Base-by-base conservation (phyloP, 92 coral and sea anemone genomes). In the Paramuricea clavata region DNA sequence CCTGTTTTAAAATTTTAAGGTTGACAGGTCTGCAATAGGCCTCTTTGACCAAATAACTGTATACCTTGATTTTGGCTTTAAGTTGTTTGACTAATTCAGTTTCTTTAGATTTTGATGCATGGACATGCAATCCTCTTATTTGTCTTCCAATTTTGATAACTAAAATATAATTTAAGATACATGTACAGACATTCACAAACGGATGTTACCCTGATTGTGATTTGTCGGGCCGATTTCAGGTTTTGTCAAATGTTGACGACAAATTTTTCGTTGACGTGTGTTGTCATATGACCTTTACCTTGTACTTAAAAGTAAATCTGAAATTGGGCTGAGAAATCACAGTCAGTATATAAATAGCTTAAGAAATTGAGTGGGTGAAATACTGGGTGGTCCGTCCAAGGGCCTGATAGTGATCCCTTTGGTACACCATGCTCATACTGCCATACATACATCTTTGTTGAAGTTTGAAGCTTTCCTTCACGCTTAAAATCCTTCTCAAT, bases 31-130 rank as follows among this genome's bases (percentile, higher is more conserved):
- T n/a, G n/a, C n/a, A n/a, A n/a, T n/a, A n/a, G n/a, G n/a, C n/a
- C n/a, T n/a, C n/a, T n/a, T n/a, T n/a, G n/a, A n/a, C n/a, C n/a
- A n/a, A n/a, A n/a, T 21, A 54, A 34, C 1, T 6, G 22, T 16
- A 13, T 34, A 79, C 84, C 84, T 79, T 79, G 17, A 79, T 79
- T 42, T 60, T 57, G 35, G 72, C 49, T 79, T 79, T 79, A 17
- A 79, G 57, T 61, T 79, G 73, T n/a, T 34, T 59, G 6, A 79
- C 84, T 60, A 79, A 61, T 4, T 79, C 56, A 3, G 84, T 79
- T 34, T 79, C 84, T 79, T 22, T 28, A 21, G 84, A 79, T 35
- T 79, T 79, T 34, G 52, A 2, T 79, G 84, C 25, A 19, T 52
- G 12, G 60, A 17, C 19, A 35, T 41, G 52, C 25, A 31, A 2